phyloP scores from a whole-genome alignment of 53 echinoderm and acorn worm species.

The Stichopus horrens region DNA sequence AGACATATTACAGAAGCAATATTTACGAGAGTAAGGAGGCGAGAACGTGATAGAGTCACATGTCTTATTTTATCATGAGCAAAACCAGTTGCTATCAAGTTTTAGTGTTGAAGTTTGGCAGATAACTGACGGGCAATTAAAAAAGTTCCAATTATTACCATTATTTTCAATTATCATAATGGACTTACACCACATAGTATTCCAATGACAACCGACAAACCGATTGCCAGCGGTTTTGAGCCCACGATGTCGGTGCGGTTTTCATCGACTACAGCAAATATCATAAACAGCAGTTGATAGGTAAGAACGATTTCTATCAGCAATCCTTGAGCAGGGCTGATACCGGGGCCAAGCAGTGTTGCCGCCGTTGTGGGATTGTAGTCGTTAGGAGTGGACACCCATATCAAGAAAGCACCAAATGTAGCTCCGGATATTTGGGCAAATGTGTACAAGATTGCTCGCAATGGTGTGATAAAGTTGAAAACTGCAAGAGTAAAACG shows the following conservation, averaged over 20 bases:
- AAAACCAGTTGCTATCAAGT: too few species aligned
- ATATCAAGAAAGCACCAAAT: slow-evolving; percentile 64
- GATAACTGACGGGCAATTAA: not conserved
- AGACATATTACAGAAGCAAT: too few species aligned
- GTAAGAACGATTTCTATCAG: slow-evolving; percentile 69
- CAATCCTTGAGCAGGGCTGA: slow-evolving; percentile 63
- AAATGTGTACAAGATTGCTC: slow-evolving; percentile 60
- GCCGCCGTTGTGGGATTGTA: slow-evolving; percentile 49
- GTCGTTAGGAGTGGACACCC: slow-evolving; percentile 33
- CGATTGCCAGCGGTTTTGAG: slow-evolving; percentile 84
- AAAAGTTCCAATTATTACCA: not conserved
- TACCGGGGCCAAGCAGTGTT: slow-evolving; percentile 48
- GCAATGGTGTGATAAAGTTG: slow-evolving; percentile 61
- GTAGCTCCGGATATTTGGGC: slow-evolving; percentile 72
- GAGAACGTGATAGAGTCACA: too few species aligned
- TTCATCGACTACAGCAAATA: slow-evolving; percentile 81
- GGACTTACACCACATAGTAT: slow-evolving; percentile 75
- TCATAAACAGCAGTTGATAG: slow-evolving; percentile 72
- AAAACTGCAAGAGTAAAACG: slow-evolving; percentile 28
- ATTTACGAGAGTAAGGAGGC: too few species aligned
- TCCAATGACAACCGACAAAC: slow-evolving; percentile 70
- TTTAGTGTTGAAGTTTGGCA: not conserved
- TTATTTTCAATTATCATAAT: not conserved
- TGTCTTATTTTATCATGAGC: too few species aligned
- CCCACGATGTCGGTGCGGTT: slow-evolving; percentile 70